Evolutionary conservation across 2,113 vertebrate genomes (phyloP), one percentile per base, ranked within the genome.

Genomic region (Hemichromis elongatus): DNA sequence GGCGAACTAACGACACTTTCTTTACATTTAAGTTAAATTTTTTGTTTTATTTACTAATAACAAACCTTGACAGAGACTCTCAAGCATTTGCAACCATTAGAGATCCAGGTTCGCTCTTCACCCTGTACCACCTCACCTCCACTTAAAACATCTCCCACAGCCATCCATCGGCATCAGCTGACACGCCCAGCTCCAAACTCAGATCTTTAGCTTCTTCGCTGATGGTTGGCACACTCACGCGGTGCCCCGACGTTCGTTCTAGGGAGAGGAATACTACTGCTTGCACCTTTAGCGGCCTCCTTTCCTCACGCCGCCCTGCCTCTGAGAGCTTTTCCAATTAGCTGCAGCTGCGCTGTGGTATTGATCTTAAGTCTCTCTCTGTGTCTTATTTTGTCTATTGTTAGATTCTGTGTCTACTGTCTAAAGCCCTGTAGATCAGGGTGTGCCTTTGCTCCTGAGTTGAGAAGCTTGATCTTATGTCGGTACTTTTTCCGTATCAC

Each of bases 401-500:
- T 77, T 56, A 42, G 28, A 13, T 77, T 75, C 53, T 52, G 42
- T 14, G 37, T 77, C 63, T 42, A 3, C 21, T 56, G 18, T 83
- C 45, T 53, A 21, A 61, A 79, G 63, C 70, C n/a, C 19, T 26
- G 7, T 10, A 81, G 79, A 84, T 85, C 84, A 88, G 53, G 12
- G 24, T 3, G 26, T 6, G 79, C 70, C 73, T 68, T 24, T 47
- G 24, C 77, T 79, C 52, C 52, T 10, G 68, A 78, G 42, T 16
- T 37, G 50, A 85, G 59, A 78, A 68, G 70, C 82, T 54, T 87
- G 52, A 78, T 88, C 84, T 82, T 53, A 19, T 42, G 83, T 87
- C 82, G 56, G 86, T 82, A 83, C 55, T 56, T 57, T 59, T 78
- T 88, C 61, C 77, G 11, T 59, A n/a, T 88, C 57, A 84, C 81